Conservation (phyloP, 2,797 vertebrate genomes). For the Chaunax sp. region DNA sequence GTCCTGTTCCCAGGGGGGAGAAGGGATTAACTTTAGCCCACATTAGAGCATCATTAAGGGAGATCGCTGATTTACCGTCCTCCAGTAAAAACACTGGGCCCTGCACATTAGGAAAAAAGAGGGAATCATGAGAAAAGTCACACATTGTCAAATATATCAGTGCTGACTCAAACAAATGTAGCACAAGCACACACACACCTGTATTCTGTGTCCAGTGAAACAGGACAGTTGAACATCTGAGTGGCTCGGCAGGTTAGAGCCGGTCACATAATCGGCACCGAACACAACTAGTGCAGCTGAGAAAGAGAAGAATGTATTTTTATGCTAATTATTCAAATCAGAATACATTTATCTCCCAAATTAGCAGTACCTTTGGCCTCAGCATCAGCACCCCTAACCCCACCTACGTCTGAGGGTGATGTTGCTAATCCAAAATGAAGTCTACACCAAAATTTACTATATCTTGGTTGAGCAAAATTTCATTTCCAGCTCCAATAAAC, state of each 20-base stretch:
- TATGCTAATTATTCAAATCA: background rate
- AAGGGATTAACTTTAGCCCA: constrained; percentile 99
- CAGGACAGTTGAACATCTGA: constrained; percentile 93
- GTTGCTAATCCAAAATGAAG: background rate
- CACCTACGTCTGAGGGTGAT: background rate
- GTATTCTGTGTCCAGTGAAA: constrained; percentile 93
- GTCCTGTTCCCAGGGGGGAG: constrained; percentile 95
- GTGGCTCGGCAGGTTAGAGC: constrained; percentile 95
- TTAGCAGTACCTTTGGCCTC: background rate
- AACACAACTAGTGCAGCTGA: constrained; percentile 50
- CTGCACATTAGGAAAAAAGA: constrained; percentile 53
- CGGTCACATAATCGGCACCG: constrained; percentile 92
- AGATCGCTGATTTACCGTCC: constrained; percentile 94
- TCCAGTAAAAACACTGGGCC: constrained; percentile 95
- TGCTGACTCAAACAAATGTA: background rate
- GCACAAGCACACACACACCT: constrained; percentile 76
- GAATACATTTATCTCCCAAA: background rate
- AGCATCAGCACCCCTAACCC: background rate
- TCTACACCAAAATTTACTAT: background rate
- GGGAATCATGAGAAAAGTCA: background rate
- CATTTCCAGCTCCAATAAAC: background rate
- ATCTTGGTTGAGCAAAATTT: background rate
- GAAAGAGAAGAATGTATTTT: background rate
- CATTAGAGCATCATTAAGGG: constrained; percentile 97
- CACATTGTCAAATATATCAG: background rate